Evolutionary conservation across 1,140 invertebrate genomes (phyloP), one percentile per base, ranked within the genome.

Genomic region (Magallana ariakensis): DNA sequence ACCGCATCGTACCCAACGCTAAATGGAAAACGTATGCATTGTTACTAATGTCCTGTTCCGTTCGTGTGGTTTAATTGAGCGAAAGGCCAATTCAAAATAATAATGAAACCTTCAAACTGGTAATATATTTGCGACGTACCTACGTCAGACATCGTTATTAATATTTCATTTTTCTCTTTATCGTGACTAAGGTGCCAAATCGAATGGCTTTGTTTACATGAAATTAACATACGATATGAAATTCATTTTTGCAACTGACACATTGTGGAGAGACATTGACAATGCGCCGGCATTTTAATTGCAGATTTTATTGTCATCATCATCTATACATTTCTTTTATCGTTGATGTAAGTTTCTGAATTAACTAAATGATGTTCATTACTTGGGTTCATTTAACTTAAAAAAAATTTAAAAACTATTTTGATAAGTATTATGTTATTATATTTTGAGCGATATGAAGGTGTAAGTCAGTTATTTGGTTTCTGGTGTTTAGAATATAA

Each of bases 121-220:
- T 26, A 33, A 75, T 75, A 22, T 26, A 13, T 75, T 75, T 15
- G 15, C 8, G 19, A 16, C 7, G n/a, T 10, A 26, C 10, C 22
- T 75, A 26, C 66, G 66, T 75, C 66, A 75, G 11, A 8, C 19
- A 75, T 22, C 22, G 33, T 75, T 75, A 75, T 75, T 75, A 75
- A 75, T 75, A 75, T 75, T 75, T 75, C 66, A 75, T 75, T 33
- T 75, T 26, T 19, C 22, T 75, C 22, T 33, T 75, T 11, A 75
- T 75, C 66, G 66, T 75, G 66, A 75, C 66, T 26, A 33, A 75
- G 15, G 66, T 75, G 66, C 22, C 66, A 75, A 26, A 26, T 1
- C 15, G 22, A 75, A 75, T 26, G 66, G 33, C 22, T 33, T 75
- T 75, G 66, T 75, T 75, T 75, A 75, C 66, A 26, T 75, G 66